A percentile compares a stretch with the other conserved stretches of the same genome.
Conservation (phyloP, 1,140 invertebrate species). For the Saxidomus purpurata region DNA sequence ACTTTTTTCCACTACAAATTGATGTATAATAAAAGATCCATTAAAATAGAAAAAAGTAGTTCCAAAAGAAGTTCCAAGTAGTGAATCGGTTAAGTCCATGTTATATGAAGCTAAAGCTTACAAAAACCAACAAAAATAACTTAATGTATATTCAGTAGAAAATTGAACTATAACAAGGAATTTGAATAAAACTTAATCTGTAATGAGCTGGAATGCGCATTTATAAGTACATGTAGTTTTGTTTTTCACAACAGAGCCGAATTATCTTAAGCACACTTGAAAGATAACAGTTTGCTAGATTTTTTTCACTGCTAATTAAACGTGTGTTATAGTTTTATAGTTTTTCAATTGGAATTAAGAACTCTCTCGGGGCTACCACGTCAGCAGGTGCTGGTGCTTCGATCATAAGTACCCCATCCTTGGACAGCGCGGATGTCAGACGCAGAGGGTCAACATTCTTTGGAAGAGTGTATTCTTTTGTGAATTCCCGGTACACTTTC, state of each 20-base stretch:
- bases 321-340: constrained; percentile 18
- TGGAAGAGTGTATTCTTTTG: constrained; percentile 81
- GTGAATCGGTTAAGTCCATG: too few relatives aligned
- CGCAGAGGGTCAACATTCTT: constrained; percentile 80
- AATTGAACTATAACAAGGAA: too few relatives aligned
- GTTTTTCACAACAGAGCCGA: not conserved
- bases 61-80: too few relatives aligned
- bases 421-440: constrained; percentile 81
- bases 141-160: too few relatives aligned
- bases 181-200: too few relatives aligned
- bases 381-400: constrained; percentile 81
- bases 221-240: not conserved
- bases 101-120: too few relatives aligned
- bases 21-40: too few relatives aligned
- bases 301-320: too few relatives aligned
- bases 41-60: too few relatives aligned
- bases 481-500: constrained; percentile 83
- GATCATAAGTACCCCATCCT: constrained; percentile 83
- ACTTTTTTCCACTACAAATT: too few relatives aligned
- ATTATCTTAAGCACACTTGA: not conserved
- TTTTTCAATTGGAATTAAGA: constrained; percentile 80
- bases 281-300: not conserved
- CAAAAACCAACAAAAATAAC: too few relatives aligned
- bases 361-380: constrained; percentile 77
- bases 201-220: not conserved